These are phyloP conservation scores for Manis pentadactyla DNA, from an alignment of 2,797 vertebrate genomes.

Conservation along the genomic window DNA sequence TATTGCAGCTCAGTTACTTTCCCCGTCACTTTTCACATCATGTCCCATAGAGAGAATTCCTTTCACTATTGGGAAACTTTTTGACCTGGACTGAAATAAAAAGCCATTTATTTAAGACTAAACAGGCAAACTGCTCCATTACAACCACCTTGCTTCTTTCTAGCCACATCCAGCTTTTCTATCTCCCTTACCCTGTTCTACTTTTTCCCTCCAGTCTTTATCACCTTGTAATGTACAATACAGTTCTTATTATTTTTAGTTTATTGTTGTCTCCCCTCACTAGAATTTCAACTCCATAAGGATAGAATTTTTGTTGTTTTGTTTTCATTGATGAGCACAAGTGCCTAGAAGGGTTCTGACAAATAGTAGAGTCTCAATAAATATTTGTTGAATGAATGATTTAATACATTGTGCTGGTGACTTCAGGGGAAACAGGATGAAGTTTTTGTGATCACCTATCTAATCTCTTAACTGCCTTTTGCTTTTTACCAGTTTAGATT, in stretches of 20 bases:
- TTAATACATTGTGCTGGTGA: not conserved
- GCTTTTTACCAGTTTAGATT: not conserved
- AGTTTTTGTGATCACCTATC: not conserved
- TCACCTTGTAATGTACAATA: not conserved
- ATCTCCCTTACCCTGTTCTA: not conserved
- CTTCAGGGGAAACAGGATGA: not conserved
- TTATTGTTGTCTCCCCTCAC: not conserved
- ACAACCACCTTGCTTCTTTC: not conserved
- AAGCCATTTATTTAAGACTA: constrained; percentile 13
- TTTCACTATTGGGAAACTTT: constrained; percentile 34
- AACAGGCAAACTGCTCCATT: not conserved
- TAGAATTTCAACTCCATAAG: not conserved
- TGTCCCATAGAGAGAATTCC: not conserved
- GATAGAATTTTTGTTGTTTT: not conserved
- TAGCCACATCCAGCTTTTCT: not conserved
- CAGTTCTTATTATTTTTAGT: not conserved
- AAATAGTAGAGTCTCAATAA: not conserved
- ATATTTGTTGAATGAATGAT: not conserved
- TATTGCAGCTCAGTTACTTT: not conserved
- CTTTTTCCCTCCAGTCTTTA: not conserved
- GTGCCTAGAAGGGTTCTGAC: not conserved
- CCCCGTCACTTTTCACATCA: not conserved
- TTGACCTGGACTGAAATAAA: constrained; percentile 51
- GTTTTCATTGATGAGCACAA: not conserved
- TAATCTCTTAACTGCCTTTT: not conserved